These are phyloP conservation scores for Suncus etruscus DNA, from an alignment of 2,113 vertebrate species.

Conservation along the genomic window DNA sequence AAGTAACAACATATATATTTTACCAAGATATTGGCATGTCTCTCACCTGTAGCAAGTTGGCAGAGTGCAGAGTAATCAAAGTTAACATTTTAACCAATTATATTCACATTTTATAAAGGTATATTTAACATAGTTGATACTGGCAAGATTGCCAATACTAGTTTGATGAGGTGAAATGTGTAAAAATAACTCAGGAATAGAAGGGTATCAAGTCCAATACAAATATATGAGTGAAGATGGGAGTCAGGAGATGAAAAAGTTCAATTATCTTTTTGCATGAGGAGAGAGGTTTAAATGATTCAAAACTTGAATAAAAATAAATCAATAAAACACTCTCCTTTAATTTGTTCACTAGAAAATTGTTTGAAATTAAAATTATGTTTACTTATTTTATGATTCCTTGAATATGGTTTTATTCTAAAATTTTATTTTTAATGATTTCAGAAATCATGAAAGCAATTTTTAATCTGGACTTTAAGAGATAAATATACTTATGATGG, in stretches of 20 bases:
- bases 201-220: slow-evolving; percentile 1
- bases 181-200: slow-evolving; percentile 33
- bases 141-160: slow-evolving; percentile 40
- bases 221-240: slow-evolving; percentile 1
- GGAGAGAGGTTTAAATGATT: slow-evolving; percentile 52
- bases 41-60: not conserved
- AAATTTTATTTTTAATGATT: slow-evolving; percentile 40
- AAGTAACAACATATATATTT: slow-evolving; percentile 37
- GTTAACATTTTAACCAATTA: slow-evolving; percentile 25
- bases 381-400: slow-evolving; percentile 36
- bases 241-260: slow-evolving; percentile 27
- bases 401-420: slow-evolving; percentile 48
- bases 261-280: not conserved
- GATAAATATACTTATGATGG: slow-evolving; percentile 6
- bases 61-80: slow-evolving; percentile 36
- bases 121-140: slow-evolving; percentile 11
- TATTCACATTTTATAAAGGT: slow-evolving; percentile 51
- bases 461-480: slow-evolving; percentile 58
- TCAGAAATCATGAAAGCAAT: slow-evolving; percentile 48
- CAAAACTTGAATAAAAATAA: slow-evolving; percentile 49
- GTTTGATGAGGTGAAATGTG: slow-evolving; percentile 7
- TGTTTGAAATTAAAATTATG: slow-evolving; percentile 50
- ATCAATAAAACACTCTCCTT: not conserved
- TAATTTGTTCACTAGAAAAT: not conserved
- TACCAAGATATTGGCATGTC: not conserved